Base-by-base conservation (phyloP, 2,113 vertebrate species). In the Riparia riparia region DNA sequence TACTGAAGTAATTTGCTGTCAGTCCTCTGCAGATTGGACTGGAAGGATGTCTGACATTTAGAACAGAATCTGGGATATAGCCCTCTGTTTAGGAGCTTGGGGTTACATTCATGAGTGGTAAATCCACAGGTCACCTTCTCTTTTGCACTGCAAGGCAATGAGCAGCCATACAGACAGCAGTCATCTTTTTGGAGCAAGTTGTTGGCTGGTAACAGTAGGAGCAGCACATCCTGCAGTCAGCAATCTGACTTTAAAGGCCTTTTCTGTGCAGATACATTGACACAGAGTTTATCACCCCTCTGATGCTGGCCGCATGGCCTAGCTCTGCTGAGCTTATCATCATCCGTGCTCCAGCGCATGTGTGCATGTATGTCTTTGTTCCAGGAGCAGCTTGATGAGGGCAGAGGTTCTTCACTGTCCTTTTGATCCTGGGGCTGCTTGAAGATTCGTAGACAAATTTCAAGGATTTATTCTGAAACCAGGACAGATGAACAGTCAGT, bases 271-370 rank as follows among this genome's bases (percentile, higher is more conserved):
- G 90, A 85, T 82, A 9, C 2, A 53, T 37, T 82, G 26, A 42
- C 65, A 15, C 25, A 14, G 32, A 51, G 78, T 64, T 91, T 65
- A 51, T 69, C 2, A 1, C 26, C 37, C 28, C 29, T 89, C 70
- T 93, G 84, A 91, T 77, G 82, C n/a, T 91, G 63, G 70, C 93
- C 91, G 91, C 78, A 39, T 95, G 87, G 89, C 89, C 54, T 42
- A 5, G 42, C 87, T 91, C 61, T 78, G 72, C 72, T 77, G 71
- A 54, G 50, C 85, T 87, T 79, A 63, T 72, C 50, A 24, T 82
- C 76, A 50, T 91, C 91, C 70, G 57, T 87, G 37, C 29, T 45
- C 17, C 25, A 44, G 58, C 1, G 0, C 65, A 57, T 65, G 31
- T 74, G 39, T 57, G 44, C 37, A 7, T 0, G 5, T 45, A 86